These are phyloP conservation scores for Zoanthus sociatus DNA, from an alignment of 92 coral and sea anemone genomes.

Conservation along the genomic window DNA sequence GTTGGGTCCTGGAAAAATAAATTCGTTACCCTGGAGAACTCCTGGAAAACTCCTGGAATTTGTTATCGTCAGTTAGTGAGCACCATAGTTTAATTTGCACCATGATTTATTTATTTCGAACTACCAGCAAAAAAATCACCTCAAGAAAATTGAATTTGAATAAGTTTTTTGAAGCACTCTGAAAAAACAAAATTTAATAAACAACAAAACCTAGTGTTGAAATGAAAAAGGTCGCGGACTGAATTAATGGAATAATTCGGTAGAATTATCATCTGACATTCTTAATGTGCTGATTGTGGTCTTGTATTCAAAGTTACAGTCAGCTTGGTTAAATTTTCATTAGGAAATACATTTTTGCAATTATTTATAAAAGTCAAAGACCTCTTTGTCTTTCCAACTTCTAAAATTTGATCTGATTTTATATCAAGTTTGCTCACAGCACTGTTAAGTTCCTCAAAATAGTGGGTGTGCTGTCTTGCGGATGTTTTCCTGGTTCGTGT, in stretches of 20 bases:
- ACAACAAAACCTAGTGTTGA: too few relatives aligned
- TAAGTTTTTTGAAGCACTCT: too few relatives aligned
- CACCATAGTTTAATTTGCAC: too few relatives aligned
- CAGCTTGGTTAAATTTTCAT: background rate
- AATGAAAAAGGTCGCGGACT: background rate
- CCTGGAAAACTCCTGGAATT: too few relatives aligned
- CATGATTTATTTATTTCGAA: too few relatives aligned
- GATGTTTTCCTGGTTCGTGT: background rate
- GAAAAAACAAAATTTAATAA: too few relatives aligned
- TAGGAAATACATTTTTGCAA: background rate
- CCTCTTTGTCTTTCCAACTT: background rate
- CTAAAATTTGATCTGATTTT: background rate
- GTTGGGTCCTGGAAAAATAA: too few relatives aligned
- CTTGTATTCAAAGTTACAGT: background rate
- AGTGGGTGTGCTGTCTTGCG: background rate
- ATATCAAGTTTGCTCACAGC: conserved; percentile 1
- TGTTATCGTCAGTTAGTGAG: too few relatives aligned
- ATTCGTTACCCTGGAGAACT: too few relatives aligned
- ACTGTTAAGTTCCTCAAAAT: background rate
- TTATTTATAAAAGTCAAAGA: background rate
- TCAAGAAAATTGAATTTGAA: too few relatives aligned
- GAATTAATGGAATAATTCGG: background rate
- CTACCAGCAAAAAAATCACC: too few relatives aligned
- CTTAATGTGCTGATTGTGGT: conserved; percentile 26
- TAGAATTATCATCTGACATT: background rate